Evolutionary conservation across 1,140 invertebrate genomes (phyloP).

Genomic region (Psix sp.): DNA sequence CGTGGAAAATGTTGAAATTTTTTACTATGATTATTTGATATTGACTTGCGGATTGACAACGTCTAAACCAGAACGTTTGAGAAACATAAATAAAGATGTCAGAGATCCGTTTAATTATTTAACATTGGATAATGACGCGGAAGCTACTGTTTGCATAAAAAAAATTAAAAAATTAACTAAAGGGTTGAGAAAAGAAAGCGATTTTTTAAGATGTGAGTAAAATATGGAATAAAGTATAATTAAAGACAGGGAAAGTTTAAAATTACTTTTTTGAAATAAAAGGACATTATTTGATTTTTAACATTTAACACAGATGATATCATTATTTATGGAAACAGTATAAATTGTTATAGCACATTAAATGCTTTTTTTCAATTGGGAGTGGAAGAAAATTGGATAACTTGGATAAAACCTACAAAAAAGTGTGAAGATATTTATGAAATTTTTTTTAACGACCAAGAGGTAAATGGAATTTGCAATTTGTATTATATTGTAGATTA

Average conservation of each 20-base stretch:
- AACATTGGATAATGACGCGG: constrained; percentile 9
- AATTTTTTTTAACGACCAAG: not conserved
- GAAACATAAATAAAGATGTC: constrained; percentile 63
- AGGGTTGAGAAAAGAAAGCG: constrained; percentile 52
- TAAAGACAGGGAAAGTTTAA: no score
- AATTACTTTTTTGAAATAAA: no score
- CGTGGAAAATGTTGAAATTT: constrained; percentile 75
- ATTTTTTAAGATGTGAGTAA: no score
- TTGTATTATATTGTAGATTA: no score
- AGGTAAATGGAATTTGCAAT: no score
- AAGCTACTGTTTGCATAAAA: constrained; percentile 72
- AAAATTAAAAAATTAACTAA: constrained; percentile 73
- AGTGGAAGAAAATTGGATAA: constrained; percentile 74
- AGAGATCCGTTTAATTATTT: constrained; percentile 66
- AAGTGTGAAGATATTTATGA: constrained; percentile 65
- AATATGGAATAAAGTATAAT: no score
- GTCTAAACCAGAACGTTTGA: constrained; percentile 74
- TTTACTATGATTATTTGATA: constrained; percentile 81
- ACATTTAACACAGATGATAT: constrained; percentile 68
- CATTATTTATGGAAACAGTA: constrained; percentile 80
- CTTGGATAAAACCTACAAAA: constrained; percentile 76
- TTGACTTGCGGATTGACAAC: constrained; percentile 80
- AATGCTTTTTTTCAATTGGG: constrained; percentile 79
- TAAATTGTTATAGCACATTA: constrained; percentile 80
- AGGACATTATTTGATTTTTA: constrained; percentile 6